Percentiles rank a stretch among this genome's conserved stretches.
Evolutionary conservation across 2,113 vertebrate species (phyloP).

Genomic region (Tachysurus vachellii): DNA sequence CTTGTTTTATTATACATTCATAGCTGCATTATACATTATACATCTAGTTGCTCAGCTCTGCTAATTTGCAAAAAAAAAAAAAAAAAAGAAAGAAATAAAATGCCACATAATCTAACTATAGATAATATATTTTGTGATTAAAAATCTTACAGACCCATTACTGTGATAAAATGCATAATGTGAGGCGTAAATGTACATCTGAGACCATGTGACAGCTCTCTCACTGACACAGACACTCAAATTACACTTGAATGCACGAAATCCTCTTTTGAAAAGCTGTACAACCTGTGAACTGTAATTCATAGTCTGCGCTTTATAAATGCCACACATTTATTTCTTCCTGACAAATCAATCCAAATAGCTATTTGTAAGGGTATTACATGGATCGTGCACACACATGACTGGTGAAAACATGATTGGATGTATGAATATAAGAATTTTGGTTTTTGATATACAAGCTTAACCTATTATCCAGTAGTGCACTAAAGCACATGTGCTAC

Average conservation of each 20-base stretch:
- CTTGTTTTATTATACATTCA: background rate
- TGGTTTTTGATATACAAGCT: background rate
- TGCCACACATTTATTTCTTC: background rate
- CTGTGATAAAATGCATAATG: background rate
- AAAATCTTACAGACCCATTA: background rate
- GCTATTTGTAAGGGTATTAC: background rate
- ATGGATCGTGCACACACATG: background rate
- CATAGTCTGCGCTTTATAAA: background rate
- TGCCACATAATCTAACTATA: background rate
- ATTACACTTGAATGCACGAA: conserved; percentile 3
- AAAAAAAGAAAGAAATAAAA: background rate
- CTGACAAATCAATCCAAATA: background rate
- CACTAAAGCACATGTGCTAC: background rate
- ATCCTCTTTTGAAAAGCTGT: conserved; percentile 6
- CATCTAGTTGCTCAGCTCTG: background rate
- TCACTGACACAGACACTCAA: background rate
- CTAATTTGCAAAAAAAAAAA: background rate
- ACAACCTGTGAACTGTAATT: background rate
- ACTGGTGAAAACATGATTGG: background rate
- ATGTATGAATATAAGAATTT: background rate
- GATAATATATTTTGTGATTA: background rate
- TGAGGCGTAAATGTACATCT: background rate
- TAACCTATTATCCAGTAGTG: background rate
- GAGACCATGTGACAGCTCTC: background rate
- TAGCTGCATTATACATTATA: too few relatives aligned